These are phyloP conservation scores for Chymomyza amoena DNA, from an alignment of 2,888 invertebrate species.

Conservation along the genomic window DNA sequence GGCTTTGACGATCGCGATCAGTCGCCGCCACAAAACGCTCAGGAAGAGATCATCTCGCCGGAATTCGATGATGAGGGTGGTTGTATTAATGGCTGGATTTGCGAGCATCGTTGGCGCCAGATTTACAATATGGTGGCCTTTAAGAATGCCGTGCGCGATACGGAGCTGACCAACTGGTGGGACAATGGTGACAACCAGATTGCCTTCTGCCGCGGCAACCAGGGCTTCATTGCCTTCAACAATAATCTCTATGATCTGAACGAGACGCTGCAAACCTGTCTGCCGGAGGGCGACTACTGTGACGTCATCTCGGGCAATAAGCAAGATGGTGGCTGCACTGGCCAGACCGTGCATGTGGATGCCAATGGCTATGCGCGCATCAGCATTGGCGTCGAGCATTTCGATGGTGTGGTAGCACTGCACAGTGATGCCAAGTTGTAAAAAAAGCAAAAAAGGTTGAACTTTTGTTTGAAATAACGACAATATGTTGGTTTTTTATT, in stretches of 20 bases:
- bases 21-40: slow-evolving; percentile 83
- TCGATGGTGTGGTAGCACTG: slow-evolving; percentile 87
- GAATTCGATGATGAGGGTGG: slow-evolving; percentile 82
- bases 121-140: slow-evolving; percentile 89
- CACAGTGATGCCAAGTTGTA: slow-evolving; percentile 79
- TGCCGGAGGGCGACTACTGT: slow-evolving; percentile 89
- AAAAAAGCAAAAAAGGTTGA: slow-evolving; percentile 14
- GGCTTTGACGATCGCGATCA: slow-evolving; percentile 82
- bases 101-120: slow-evolving; percentile 92
- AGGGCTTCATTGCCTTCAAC: slow-evolving; percentile 88
- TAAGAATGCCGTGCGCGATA: slow-evolving; percentile 83
- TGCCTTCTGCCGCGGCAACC: slow-evolving; percentile 88
- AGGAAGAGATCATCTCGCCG: slow-evolving; percentile 84
- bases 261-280: slow-evolving; percentile 81
- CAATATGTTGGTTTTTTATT: slow-evolving; percentile 55
- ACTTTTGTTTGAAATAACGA: slow-evolving; percentile 40
- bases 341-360: slow-evolving; percentile 62
- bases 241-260: slow-evolving; percentile 81
- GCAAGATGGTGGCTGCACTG: slow-evolving; percentile 76
- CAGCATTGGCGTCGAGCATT: slow-evolving; percentile 53
- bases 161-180: slow-evolving; percentile 86
- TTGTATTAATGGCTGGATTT: slow-evolving; percentile 88
- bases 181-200: slow-evolving; percentile 90
- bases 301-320: slow-evolving; percentile 89
- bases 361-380: slow-evolving; percentile 60